These are phyloP conservation scores for Phymastichus coffea DNA, from an alignment of 1,140 invertebrate species.

Conservation along the genomic window DNA sequence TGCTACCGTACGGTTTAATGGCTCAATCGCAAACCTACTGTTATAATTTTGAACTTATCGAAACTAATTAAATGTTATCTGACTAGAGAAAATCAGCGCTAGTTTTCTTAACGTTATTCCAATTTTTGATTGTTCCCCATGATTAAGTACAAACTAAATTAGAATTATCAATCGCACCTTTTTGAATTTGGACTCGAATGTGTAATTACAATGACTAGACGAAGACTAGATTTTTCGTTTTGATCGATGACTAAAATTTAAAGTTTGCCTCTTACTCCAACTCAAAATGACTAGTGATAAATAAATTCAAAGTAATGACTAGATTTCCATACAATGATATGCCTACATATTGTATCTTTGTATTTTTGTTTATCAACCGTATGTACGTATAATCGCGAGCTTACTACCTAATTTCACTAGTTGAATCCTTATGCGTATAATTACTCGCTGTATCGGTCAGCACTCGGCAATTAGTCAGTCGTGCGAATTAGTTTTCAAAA, in stretches of 20 bases:
- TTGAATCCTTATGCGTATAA: neutral
- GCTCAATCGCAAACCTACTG: no score
- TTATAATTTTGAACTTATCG: no score
- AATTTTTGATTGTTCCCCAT: slow-evolving; percentile 10
- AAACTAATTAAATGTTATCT: no score
- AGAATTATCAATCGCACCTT: slow-evolving; percentile 23
- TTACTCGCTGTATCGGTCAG: neutral
- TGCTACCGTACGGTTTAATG: neutral
- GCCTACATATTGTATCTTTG: no score
- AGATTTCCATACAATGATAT: no score
- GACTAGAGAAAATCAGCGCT: no score
- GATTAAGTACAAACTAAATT: no score
- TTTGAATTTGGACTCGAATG: neutral
- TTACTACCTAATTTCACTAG: slow-evolving; percentile 21
- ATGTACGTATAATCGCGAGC: no score
- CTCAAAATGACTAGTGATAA: no score
- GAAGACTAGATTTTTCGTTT: slow-evolving; percentile 21
- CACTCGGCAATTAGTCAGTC: slow-evolving; percentile 10
- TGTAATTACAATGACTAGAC: slow-evolving; percentile 8
- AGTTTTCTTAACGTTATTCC: slow-evolving; percentile 26
- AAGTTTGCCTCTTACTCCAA: no score
- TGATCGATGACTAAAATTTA: slow-evolving; percentile 22
- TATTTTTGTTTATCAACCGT: no score
- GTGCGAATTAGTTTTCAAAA: neutral
- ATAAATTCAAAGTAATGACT: no score